Evolutionary conservation across 2,888 invertebrate genomes (phyloP).

Genomic region (Polietes domitor): DNA sequence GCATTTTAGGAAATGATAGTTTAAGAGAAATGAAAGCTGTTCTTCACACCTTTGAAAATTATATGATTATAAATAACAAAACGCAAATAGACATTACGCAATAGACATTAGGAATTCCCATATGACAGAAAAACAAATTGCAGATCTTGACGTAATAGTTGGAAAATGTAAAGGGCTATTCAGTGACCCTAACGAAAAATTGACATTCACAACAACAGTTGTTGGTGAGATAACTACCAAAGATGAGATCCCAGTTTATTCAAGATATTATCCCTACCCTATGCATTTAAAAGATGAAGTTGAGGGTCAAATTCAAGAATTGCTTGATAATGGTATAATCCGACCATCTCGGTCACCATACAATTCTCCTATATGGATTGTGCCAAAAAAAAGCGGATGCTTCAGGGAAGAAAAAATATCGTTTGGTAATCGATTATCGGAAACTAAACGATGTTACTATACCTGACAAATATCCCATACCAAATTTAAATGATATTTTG

Average conservation of each 20-base stretch:
- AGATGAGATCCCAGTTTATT: conserved; percentile 4
- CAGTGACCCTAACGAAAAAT: conserved; percentile 25
- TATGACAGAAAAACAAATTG: background rate
- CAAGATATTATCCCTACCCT: conserved; percentile 35
- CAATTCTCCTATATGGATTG: conserved; percentile 32
- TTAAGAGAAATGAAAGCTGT: conserved; percentile 27
- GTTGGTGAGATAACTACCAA: conserved; percentile 10
- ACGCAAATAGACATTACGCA: background rate
- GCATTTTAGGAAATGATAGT: background rate
- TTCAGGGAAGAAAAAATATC: conserved; percentile 28
- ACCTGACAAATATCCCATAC: conserved; percentile 30
- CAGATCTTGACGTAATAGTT: background rate
- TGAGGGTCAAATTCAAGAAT: background rate
- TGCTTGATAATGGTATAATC: conserved; percentile 18
- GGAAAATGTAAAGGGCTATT: conserved; percentile 6
- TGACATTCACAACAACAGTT: conserved; percentile 36
- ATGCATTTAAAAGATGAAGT: conserved; percentile 3
- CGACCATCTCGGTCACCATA: conserved; percentile 20
- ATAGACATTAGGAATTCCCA: background rate
- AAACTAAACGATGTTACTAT: background rate
- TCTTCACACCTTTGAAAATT: background rate
- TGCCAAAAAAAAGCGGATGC: conserved; percentile 48
- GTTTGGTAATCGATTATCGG: conserved; percentile 43
- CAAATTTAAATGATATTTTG: conserved; percentile 28
- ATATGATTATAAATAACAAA: background rate